Conservation (phyloP, 2,797 vertebrate species). For the Falco columbarius region DNA sequence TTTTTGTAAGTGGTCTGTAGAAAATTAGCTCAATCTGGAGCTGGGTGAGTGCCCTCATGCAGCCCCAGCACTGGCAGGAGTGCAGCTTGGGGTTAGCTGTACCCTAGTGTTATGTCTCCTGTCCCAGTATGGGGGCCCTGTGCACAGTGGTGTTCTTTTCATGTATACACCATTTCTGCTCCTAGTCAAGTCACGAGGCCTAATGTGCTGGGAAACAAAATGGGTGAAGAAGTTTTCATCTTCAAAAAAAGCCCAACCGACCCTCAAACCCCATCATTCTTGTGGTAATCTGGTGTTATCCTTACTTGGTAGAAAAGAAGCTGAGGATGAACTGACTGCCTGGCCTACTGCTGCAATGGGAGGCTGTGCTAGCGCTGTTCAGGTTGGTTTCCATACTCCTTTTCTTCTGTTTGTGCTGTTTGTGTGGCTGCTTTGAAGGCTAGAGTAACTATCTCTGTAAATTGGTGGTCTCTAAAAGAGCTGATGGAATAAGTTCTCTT, state of each 20-base stretch:
- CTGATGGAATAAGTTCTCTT: background rate
- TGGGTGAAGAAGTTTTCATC: background rate
- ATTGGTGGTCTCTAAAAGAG: background rate
- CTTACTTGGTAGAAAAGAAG: background rate
- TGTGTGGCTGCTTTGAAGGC: background rate
- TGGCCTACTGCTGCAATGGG: fast-evolving
- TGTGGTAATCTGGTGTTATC: background rate
- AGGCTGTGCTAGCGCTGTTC: background rate
- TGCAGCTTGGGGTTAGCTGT: background rate
- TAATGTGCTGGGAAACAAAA: background rate
- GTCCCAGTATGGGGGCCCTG: background rate
- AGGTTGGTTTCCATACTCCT: background rate
- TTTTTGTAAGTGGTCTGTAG: background rate
- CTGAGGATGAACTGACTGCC: background rate
- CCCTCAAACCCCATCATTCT: background rate
- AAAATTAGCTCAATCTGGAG: background rate
- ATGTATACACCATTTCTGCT: background rate
- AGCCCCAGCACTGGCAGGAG: background rate
- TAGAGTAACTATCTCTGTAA: background rate
- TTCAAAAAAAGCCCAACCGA: background rate
- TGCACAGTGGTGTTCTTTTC: background rate
- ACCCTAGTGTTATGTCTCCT: background rate
- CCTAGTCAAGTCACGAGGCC: background rate
- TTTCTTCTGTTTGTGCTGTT: background rate
- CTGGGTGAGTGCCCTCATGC: background rate